phyloP scores from a whole-genome alignment of 1,140 invertebrate genomes.

The Wiebesia pumilae region DNA sequence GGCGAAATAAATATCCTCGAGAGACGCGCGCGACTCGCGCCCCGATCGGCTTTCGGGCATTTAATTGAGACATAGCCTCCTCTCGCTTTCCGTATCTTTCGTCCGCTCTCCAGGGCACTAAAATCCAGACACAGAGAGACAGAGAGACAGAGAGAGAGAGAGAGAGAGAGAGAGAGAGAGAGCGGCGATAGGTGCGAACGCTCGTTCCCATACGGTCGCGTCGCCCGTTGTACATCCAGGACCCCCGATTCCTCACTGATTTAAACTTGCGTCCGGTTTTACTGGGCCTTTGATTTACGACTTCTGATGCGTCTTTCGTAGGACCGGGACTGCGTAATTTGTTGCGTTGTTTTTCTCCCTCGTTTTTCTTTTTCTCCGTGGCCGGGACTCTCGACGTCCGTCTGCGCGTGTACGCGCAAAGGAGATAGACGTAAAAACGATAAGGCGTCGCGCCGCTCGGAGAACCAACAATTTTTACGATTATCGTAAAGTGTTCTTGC shows the following conservation, averaged over 20 bases:
- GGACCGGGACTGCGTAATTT: constrained; percentile 58
- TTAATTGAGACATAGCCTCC: constrained; percentile 65
- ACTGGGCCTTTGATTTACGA: constrained; percentile 64
- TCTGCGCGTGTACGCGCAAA: background rate
- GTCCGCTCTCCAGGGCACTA: constrained; percentile 32
- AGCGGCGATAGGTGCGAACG: background rate
- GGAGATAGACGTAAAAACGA: constrained; percentile 59
- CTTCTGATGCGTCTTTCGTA: constrained; percentile 44
- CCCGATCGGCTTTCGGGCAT: constrained; percentile 54
- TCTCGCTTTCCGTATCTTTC: background rate
- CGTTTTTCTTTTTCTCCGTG: constrained; percentile 10
- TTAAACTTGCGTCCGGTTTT: constrained; percentile 59
- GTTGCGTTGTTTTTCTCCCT: constrained; percentile 64
- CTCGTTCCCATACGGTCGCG: background rate
- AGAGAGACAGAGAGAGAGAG: background rate
- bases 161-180: background rate
- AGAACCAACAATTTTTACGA: constrained; percentile 62
- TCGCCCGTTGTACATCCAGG: background rate
- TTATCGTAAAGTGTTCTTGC: constrained; percentile 47
- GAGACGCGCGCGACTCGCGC: background rate
- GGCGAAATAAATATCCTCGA: background rate
- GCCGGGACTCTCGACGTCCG: constrained; percentile 17
- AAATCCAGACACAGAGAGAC: constrained; percentile 33
- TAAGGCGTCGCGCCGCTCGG: constrained; percentile 48
- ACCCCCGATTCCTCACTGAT: constrained; percentile 50